Conservation (phyloP, 1,140 invertebrate genomes). For the Procambarus virginalis region DNA sequence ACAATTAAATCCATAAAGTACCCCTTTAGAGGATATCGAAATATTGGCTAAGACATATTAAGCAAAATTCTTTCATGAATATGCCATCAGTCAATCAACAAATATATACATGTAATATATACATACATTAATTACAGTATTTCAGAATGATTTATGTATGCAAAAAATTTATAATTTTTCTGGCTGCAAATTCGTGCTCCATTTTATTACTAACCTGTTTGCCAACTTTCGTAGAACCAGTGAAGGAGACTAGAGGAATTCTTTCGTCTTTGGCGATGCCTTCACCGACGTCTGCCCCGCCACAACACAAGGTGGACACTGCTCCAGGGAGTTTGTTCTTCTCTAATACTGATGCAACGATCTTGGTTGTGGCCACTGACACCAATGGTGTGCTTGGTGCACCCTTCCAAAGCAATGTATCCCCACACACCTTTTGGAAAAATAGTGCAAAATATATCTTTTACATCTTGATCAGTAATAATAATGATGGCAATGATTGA, state of each 20-base stretch:
- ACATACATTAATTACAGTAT: too few relatives aligned
- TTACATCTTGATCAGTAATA: background rate
- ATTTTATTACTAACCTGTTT: slow-evolving; percentile 79
- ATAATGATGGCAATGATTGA: too few relatives aligned
- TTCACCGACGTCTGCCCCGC: slow-evolving; percentile 90
- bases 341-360: slow-evolving; percentile 85
- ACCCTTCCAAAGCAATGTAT: slow-evolving; percentile 96
- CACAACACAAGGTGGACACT: slow-evolving; percentile 87
- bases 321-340: slow-evolving; percentile 91
- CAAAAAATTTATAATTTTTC: too few relatives aligned
- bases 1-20: too few relatives aligned
- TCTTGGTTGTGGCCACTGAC: slow-evolving; percentile 94
- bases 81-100: too few relatives aligned
- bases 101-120: too few relatives aligned
- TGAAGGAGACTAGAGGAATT: slow-evolving; percentile 93
- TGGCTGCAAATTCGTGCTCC: too few relatives aligned
- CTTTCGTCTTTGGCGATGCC: slow-evolving; percentile 87
- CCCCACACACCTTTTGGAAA: slow-evolving; percentile 83
- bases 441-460: background rate
- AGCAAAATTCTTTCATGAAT: too few relatives aligned
- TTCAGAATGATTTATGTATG: too few relatives aligned
- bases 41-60: too few relatives aligned
- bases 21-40: too few relatives aligned
- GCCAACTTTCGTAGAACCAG: slow-evolving; percentile 91
- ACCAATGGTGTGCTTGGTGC: slow-evolving; percentile 92